A percentile compares a stretch with the other conserved stretches of the same genome.
Evolutionary conservation across 2,888 invertebrate species (phyloP).

Genomic region (Saturnia japonica): DNA sequence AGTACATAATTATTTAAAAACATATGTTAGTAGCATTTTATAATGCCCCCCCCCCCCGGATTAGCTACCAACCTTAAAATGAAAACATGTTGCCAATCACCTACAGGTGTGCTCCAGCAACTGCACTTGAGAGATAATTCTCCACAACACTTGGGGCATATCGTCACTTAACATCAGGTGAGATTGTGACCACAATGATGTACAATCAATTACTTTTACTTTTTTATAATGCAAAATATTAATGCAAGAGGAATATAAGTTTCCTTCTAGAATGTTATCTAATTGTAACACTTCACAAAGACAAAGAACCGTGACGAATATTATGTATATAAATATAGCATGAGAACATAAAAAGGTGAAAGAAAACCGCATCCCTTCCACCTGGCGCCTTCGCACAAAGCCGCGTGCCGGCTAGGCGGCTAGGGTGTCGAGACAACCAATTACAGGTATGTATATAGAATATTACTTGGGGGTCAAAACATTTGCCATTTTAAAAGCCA

Average conservation of each 20-base stretch:
- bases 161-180: no score
- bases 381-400: conserved; percentile 44
- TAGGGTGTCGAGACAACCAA: conserved; percentile 27
- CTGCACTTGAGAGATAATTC: no score
- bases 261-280: neutral
- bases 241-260: neutral
- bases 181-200: no score
- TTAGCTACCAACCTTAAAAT: no score
- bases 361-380: conserved; percentile 36
- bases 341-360: conserved; percentile 27
- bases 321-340: conserved; percentile 5
- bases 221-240: neutral
- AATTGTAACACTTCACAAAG: neutral
- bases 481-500: neutral
- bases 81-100: no score
- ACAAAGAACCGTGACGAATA: neutral
- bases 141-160: no score
- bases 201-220: no score
- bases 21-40: no score
- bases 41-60: no score
- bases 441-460: conserved; percentile 19
- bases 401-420: no score
- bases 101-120: no score
- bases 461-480: conserved; percentile 8
- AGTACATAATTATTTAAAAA: no score